These are phyloP conservation scores for Clunio marinus DNA, from an alignment of 2,888 invertebrate species.

Conservation along the genomic window DNA sequence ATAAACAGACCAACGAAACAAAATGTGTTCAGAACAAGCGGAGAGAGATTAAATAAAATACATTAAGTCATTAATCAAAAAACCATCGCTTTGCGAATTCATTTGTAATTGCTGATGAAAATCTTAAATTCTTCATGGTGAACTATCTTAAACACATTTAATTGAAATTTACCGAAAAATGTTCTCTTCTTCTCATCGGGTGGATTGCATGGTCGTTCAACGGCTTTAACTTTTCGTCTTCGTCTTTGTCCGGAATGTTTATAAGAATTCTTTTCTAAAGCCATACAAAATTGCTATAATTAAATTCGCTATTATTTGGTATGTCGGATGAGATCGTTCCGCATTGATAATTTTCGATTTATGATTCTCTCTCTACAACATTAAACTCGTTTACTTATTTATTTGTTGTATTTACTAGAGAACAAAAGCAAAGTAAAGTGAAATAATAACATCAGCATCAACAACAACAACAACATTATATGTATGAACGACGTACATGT, in stretches of 20 bases:
- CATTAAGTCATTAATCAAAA: conserved; percentile 17
- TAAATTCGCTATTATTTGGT: conserved; percentile 21
- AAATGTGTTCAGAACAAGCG: background rate
- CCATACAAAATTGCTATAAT: conserved; percentile 17
- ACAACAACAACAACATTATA: too few relatives aligned
- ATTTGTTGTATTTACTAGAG: too few relatives aligned
- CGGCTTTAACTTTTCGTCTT: background rate
- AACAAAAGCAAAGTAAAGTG: too few relatives aligned
- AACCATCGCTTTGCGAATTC: background rate
- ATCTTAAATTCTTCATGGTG: background rate
- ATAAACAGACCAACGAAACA: background rate
- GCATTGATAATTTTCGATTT: conserved; percentile 15
- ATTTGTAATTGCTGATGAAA: conserved; percentile 17
- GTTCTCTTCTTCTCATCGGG: background rate
- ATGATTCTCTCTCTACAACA: conserved; percentile 4
- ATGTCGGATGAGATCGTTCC: conserved; percentile 29
- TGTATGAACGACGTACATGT: background rate
- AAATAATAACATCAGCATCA: too few relatives aligned
- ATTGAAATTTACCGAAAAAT: conserved; percentile 19
- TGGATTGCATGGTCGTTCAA: background rate
- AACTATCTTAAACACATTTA: conserved; percentile 7
- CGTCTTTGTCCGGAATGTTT: background rate
- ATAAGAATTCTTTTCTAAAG: background rate
- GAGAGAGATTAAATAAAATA: conserved; percentile 4
- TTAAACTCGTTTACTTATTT: conserved; percentile 9